Conservation (phyloP, 2,797 vertebrate genomes). For the Pristis pectinata region DNA sequence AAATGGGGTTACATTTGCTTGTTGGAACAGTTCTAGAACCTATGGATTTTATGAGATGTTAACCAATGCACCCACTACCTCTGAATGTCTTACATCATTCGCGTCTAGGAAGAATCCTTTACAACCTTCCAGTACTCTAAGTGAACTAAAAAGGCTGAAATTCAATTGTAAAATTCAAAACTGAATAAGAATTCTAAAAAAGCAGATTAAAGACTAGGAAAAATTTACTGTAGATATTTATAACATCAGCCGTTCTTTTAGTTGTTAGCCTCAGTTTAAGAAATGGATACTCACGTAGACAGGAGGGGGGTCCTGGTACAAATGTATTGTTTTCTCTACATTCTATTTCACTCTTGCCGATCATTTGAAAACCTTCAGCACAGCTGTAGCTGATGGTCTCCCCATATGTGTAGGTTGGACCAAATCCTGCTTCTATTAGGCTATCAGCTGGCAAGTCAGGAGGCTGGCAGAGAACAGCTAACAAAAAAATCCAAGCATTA, state of each 20-base stretch:
- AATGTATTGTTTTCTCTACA: conserved; percentile 40
- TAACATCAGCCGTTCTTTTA: not conserved
- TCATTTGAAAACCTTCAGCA: conserved; percentile 41
- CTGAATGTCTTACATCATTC: too few relatives aligned
- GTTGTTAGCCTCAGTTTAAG: not conserved
- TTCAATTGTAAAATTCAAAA: not conserved
- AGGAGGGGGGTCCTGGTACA: conserved; percentile 47
- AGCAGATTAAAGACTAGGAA: not conserved
- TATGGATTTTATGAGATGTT: too few relatives aligned
- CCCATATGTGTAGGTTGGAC: conserved; percentile 23
- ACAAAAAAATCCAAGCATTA: conserved; percentile 41
- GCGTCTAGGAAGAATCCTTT: not conserved
- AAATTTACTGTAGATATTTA: not conserved
- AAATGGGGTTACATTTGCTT: too few relatives aligned
- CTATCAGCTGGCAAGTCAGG: conserved; percentile 42
- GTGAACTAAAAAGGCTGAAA: not conserved
- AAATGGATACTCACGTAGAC: conserved; percentile 39
- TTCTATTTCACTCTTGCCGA: not conserved
- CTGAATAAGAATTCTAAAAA: not conserved
- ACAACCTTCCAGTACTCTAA: not conserved
- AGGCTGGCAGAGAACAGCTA: conserved; percentile 52
- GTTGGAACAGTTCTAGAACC: too few relatives aligned
- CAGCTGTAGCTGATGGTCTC: conserved; percentile 44
- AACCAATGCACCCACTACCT: too few relatives aligned
- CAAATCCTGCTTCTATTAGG: not conserved